These are phyloP conservation scores for Anabacerthia variegaticeps DNA, from an alignment of 2,797 vertebrate genomes.

Conservation along the genomic window DNA sequence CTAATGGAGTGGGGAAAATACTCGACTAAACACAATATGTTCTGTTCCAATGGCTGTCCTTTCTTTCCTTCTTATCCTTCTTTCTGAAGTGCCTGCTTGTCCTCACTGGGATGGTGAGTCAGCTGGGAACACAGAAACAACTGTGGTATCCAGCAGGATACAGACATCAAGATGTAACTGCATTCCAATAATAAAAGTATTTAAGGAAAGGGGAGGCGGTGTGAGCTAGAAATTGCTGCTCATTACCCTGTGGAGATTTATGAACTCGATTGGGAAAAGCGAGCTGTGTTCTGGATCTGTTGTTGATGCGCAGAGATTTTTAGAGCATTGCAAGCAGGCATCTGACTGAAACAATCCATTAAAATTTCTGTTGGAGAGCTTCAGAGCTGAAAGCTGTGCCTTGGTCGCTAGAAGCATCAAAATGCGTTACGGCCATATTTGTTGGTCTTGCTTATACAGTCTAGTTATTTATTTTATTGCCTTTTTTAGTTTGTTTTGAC, in stretches of 20 bases:
- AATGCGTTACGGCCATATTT: background rate
- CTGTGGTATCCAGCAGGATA: background rate
- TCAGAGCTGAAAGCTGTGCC: background rate
- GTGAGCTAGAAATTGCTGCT: background rate
- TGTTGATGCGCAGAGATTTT: background rate
- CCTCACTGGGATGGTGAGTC: background rate
- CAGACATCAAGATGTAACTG: background rate
- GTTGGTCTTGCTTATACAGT: background rate
- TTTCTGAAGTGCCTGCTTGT: background rate
- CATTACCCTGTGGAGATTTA: rapidly evolving
- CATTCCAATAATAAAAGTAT: background rate
- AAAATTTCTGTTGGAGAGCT: background rate
- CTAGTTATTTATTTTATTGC: background rate
- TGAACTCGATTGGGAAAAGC: background rate
- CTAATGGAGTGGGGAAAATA: background rate
- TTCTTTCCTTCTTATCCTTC: background rate
- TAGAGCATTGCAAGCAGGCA: rapidly evolving
- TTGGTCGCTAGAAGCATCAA: rapidly evolving
- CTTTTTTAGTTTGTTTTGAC: background rate
- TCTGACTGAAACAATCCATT: background rate
- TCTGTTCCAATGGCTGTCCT: background rate
- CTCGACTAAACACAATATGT: background rate
- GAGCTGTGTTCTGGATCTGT: background rate
- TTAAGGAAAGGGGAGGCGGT: background rate
- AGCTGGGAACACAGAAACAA: background rate